These are phyloP conservation scores for Argyresthia goedartella DNA, from an alignment of 2,888 invertebrate genomes.

Conservation along the genomic window DNA sequence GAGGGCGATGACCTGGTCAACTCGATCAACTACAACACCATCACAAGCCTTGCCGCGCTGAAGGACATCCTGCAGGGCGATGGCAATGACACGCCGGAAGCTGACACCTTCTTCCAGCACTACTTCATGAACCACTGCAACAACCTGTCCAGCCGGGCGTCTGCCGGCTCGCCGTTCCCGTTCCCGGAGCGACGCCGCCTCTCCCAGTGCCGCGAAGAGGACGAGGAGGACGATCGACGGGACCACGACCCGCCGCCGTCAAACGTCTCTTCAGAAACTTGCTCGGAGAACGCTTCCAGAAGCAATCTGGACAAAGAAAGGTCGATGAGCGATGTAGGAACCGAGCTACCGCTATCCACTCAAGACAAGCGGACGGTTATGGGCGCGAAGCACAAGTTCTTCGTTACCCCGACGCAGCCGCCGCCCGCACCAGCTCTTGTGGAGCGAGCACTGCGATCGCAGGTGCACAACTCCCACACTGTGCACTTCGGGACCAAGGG, in stretches of 20 bases:
- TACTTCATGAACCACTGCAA: constrained; percentile 82
- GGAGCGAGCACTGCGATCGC: constrained; percentile 56
- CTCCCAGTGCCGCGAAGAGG: constrained; percentile 88
- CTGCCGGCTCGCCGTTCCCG: constrained; percentile 48
- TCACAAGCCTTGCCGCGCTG: constrained; percentile 75
- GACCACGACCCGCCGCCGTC: constrained; percentile 28
- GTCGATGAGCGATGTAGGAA: not conserved
- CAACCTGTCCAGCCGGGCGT: constrained; percentile 72
- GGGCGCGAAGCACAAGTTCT: constrained; percentile 54
- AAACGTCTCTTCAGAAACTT: constrained; percentile 19
- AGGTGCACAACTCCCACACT: constrained; percentile 73
- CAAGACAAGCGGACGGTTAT: constrained; percentile 42
- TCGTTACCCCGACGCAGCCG: constrained; percentile 45
- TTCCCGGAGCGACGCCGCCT: constrained; percentile 75
- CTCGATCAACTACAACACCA: constrained; percentile 79
- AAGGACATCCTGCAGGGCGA: constrained; percentile 76
- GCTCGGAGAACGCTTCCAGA: not conserved
- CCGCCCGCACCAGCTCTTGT: constrained; percentile 40
- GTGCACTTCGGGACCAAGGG: constrained; percentile 77
- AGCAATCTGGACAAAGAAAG: not conserved
- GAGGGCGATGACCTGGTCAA: constrained; percentile 69
- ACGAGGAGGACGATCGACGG: constrained; percentile 77
- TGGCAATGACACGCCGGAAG: constrained; percentile 67
- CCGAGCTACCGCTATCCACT: constrained; percentile 5
- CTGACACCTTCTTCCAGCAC: constrained; percentile 77